A percentile compares a stretch with the other conserved stretches of the same genome.
Conservation (phyloP, 2,888 invertebrate species). For the Tipula vernalis region DNA sequence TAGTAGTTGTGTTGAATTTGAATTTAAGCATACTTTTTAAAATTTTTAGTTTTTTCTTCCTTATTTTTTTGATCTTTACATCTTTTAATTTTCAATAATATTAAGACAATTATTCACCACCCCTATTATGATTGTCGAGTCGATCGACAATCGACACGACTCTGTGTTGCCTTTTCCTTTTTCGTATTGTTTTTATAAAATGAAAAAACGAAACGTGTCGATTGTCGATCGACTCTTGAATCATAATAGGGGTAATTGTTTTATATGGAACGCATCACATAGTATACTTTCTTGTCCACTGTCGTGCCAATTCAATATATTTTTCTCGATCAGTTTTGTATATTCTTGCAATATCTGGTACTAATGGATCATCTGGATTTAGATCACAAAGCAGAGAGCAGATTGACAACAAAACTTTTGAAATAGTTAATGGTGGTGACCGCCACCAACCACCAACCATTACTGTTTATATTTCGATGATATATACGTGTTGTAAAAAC, state of each 20-base stretch:
- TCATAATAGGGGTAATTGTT: slow-evolving; percentile 34
- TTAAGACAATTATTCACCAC: slow-evolving; percentile 11
- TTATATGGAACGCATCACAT: slow-evolving; percentile 70
- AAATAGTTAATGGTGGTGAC: slow-evolving; percentile 99
- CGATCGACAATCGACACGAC: no score
- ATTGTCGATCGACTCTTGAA: no score
- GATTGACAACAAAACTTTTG: slow-evolving; percentile 99
- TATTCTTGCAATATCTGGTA: slow-evolving; percentile 99
- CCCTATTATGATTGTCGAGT: slow-evolving; percentile 21
- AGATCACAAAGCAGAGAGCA: slow-evolving; percentile 99
- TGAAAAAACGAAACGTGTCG: no score
- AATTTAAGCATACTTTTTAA: slow-evolving; percentile 9
- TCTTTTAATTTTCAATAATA: slow-evolving; percentile 11
- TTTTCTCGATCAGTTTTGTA: slow-evolving; percentile 99
- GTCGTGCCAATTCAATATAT: slow-evolving; percentile 98
- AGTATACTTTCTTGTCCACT: slow-evolving; percentile 99
- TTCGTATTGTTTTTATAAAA: no score
- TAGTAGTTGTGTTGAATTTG: slow-evolving; percentile 22
- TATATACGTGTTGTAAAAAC: slow-evolving; percentile 99
- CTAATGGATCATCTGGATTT: slow-evolving; percentile 99
- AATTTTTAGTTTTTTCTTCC: slow-evolving; percentile 10
- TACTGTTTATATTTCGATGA: slow-evolving; percentile 99
- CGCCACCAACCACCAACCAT: no score
- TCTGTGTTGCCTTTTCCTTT: no score
- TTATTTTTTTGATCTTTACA: slow-evolving; percentile 11